Conservation (phyloP, 2,888 invertebrate genomes). For the Kuschelorhynchus macadamiae region DNA sequence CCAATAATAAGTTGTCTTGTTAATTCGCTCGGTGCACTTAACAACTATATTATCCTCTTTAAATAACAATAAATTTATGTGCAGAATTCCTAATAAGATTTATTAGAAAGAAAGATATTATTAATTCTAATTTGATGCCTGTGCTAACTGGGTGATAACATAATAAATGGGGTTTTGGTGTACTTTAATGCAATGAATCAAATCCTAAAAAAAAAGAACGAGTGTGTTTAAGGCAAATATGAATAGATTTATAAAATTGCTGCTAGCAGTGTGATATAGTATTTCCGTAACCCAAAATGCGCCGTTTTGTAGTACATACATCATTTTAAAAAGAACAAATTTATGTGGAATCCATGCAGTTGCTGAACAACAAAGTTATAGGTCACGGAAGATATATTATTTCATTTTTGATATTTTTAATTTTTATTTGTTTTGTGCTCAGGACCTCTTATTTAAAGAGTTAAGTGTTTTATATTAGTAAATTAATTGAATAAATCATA, state of each 20-base stretch:
- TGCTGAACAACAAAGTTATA: too few species aligned
- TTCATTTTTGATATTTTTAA: too few species aligned
- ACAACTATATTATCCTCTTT: constrained; percentile 10
- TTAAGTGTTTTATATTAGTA: too few species aligned
- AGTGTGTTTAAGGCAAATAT: not conserved
- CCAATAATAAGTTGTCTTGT: constrained; percentile 12
- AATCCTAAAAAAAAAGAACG: not conserved
- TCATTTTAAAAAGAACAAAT: not conserved
- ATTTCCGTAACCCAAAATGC: not conserved
- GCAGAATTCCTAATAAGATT: constrained; percentile 7
- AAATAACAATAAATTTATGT: constrained; percentile 17
- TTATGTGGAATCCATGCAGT: too few species aligned
- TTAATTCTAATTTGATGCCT: not conserved
- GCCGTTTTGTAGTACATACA: not conserved
- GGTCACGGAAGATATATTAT: too few species aligned
- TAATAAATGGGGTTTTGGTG: constrained; percentile 7
- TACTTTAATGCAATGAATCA: constrained; percentile 1
- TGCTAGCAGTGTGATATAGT: not conserved
- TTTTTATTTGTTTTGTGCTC: too few species aligned
- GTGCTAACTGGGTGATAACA: not conserved
- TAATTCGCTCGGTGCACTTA: constrained; percentile 2
- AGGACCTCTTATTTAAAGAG: too few species aligned
- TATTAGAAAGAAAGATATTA: constrained; percentile 1
- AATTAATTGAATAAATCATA: too few species aligned
- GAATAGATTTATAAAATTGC: not conserved